Percentiles rank a stretch among this genome's conserved stretches.
phyloP scores from a whole-genome alignment of 2,888 invertebrate genomes.

The Trissolcus brochymenae region DNA sequence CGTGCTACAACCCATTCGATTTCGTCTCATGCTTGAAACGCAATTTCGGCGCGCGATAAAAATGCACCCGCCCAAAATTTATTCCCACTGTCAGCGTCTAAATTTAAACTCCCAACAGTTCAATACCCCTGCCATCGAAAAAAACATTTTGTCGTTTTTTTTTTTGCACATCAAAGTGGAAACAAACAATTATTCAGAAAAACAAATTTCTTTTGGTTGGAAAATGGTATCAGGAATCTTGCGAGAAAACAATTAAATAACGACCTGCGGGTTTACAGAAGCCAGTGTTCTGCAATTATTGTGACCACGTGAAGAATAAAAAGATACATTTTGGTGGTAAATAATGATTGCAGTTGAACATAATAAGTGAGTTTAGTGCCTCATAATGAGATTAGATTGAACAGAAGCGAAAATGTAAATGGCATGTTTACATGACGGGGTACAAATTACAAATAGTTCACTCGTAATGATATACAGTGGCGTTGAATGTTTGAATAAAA shows the following conservation, averaged over 20 bases:
- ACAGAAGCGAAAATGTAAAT: constrained; percentile 56
- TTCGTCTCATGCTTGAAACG: constrained; percentile 32
- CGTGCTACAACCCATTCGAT: constrained; percentile 49
- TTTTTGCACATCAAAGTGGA: neutral
- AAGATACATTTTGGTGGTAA: too few species aligned
- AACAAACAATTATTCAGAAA: too few species aligned
- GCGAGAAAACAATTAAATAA: too few species aligned
- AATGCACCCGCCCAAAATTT: constrained; percentile 29
- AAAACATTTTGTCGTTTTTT: constrained; percentile 1
- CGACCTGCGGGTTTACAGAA: too few species aligned
- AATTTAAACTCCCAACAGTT: constrained; percentile 16
- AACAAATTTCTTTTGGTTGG: too few species aligned
- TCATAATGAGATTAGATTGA: constrained; percentile 46
- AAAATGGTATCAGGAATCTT: too few species aligned
- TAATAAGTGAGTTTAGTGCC: constrained; percentile 25
- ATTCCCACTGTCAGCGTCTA: constrained; percentile 10
- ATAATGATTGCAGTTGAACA: constrained; percentile 4
- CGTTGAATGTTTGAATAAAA: constrained; percentile 54
- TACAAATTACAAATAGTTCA: constrained; percentile 55
- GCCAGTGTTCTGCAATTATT: too few species aligned
- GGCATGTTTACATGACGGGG: constrained; percentile 51
- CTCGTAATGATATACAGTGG: constrained; percentile 52
- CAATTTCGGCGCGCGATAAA: constrained; percentile 45
- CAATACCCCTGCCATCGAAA: constrained; percentile 15
- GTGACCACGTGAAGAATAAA: too few species aligned